These are phyloP conservation scores for Plotosus lineatus DNA, from an alignment of 2,113 vertebrate genomes.

Conservation along the genomic window DNA sequence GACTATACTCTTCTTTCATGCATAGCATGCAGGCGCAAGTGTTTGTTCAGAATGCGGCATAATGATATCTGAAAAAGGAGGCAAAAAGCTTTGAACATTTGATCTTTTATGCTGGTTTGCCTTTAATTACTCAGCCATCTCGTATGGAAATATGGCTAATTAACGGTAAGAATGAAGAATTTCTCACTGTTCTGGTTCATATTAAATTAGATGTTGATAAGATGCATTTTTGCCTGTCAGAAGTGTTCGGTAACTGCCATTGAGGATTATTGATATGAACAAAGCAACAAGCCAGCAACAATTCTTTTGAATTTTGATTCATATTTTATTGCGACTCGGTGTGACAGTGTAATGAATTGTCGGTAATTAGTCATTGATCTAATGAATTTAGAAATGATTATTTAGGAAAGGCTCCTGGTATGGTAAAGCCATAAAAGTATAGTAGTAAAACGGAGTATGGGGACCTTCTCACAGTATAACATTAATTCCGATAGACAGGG, in stretches of 20 bases:
- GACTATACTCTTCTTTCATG: too few species aligned
- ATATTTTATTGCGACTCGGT: background rate
- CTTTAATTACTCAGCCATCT: conserved; percentile 5
- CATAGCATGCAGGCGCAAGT: background rate
- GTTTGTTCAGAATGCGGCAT: background rate
- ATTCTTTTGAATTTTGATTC: conserved; percentile 4
- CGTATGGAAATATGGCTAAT: background rate
- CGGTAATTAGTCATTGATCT: conserved; percentile 11
- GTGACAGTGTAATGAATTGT: background rate
- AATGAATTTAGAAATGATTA: conserved; percentile 31
- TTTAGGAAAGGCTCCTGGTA: background rate
- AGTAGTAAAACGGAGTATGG: background rate
- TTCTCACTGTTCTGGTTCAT: background rate
- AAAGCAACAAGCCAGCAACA: background rate
- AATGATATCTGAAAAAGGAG: background rate
- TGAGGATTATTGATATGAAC: background rate
- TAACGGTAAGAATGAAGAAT: background rate
- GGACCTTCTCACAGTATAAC: conserved; percentile 12
- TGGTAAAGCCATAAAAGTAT: background rate
- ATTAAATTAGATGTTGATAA: background rate
- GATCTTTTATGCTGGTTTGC: background rate
- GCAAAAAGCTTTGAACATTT: background rate
- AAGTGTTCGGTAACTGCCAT: background rate
- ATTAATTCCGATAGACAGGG: background rate
- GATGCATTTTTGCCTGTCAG: background rate